These are phyloP conservation scores for Lasius platythorax DNA, from an alignment of 2,888 invertebrate species.

Conservation along the genomic window DNA sequence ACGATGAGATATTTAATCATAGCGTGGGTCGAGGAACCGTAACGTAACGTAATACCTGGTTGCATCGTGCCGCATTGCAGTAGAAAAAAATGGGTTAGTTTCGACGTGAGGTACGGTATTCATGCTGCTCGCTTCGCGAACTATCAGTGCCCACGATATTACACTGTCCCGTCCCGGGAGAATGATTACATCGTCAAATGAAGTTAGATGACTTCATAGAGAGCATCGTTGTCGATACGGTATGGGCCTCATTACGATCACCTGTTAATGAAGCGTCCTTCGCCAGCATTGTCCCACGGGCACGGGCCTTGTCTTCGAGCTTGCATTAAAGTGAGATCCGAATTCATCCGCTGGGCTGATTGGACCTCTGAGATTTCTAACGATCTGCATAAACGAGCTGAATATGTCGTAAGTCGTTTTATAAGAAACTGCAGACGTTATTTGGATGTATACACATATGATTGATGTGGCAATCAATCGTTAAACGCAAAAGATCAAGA, in stretches of 20 bases:
- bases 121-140: conserved; percentile 51
- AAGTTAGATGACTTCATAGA: conserved; percentile 46
- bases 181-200: conserved; percentile 46
- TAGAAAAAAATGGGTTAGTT: conserved; percentile 51
- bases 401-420: neutral
- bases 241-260: conserved; percentile 60
- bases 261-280: conserved; percentile 57
- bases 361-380: conserved; percentile 21
- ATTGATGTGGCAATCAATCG: neutral
- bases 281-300: conserved; percentile 29
- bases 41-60: conserved; percentile 50
- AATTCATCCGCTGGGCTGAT: conserved; percentile 25
- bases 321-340: conserved; percentile 32
- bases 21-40: conserved; percentile 28
- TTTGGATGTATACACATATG: neutral
- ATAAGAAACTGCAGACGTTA: neutral
- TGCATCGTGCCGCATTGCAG: conserved; percentile 56
- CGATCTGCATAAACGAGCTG: neutral
- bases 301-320: conserved; percentile 23
- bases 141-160: conserved; percentile 61
- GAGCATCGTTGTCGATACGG: conserved; percentile 40
- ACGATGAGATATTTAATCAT: conserved; percentile 56
- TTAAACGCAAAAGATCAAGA: neutral
- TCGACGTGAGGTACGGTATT: conserved; percentile 23
- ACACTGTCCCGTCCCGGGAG: conserved; percentile 45